Base-by-base conservation (phyloP, 2,888 invertebrate species). In the Diogma glabrata region DNA sequence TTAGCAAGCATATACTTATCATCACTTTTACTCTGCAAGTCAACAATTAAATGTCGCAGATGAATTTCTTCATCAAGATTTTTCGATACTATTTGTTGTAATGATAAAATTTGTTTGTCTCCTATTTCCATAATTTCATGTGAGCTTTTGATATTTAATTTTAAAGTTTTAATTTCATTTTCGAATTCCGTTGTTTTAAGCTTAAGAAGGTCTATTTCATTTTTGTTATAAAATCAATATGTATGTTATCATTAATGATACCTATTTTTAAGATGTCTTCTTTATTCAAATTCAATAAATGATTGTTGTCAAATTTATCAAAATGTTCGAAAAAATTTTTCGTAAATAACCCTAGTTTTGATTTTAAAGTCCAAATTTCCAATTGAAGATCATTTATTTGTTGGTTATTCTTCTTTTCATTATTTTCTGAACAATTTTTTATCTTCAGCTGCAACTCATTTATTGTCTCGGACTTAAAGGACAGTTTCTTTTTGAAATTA, bases 1-100 rank as follows among this genome's bases (percentile, higher is more conserved):
- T 70, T 70, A 9, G 65, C 64, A 54, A 70, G 53, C 46, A 69
- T 47, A 22, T 67, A 59, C 20, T 67, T 69, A 22, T 69, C 69
- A 46, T 64, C 63, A 22, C 63, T 63, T 9, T 60, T 60, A 52
- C 66, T 67, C 54, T 70, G 69, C 7, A 70, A 55, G 61, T 70
- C 70, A 3, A 70, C 69, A 40, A 70, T 67, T 28, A 68, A 56
- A 56, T 70, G 70, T 3, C 70, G 60, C 46, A 70, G 46, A 33
- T 59, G 63, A 5, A 70, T 66, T 50, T 70, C 69, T 50, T 67
- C 70, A 53, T 70, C 70, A 0, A 69, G 67, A 23, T 67, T 62
- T 48, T 69, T 67, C 24, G 64, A 65, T 12, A 69, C 58, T 17
- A 67, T 53, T 38, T 60, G 62, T 48, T 71, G 70, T 49, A 69